Conservation (phyloP, 2,888 invertebrate genomes). For the Archips xylosteana region DNA sequence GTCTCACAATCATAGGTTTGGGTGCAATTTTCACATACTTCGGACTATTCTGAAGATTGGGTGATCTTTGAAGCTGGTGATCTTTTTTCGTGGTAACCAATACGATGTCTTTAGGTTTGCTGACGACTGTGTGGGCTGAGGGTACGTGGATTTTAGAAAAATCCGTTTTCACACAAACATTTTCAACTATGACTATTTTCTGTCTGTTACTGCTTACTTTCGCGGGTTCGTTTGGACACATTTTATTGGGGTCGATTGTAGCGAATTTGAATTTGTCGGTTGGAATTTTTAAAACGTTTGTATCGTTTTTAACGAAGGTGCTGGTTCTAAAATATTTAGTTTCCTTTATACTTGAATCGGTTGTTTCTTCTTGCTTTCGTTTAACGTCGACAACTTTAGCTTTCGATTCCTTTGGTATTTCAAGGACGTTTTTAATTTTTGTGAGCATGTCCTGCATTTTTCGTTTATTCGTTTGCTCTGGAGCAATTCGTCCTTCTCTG, state of each 20-base stretch:
- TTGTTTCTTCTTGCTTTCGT: no score
- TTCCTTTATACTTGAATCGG: no score
- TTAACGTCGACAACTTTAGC: no score
- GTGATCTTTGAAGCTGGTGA: no score
- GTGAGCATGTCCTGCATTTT: neutral
- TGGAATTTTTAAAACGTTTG: no score
- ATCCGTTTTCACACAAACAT: constrained; percentile 5
- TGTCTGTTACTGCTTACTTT: neutral
- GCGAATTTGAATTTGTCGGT: no score
- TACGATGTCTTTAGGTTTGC: constrained; percentile 10
- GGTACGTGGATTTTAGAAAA: neutral
- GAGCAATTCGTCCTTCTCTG: constrained; percentile 43
- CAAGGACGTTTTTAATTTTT: no score
- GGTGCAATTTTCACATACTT: neutral
- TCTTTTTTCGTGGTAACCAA: neutral
- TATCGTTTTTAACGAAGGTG: no score
- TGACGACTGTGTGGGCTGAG: neutral
- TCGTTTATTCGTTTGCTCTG: neutral
- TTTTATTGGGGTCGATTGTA: neutral
- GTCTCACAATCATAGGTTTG: neutral
- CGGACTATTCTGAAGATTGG: no score
- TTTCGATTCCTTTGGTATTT: no score
- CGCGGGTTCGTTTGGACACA: neutral
- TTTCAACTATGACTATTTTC: constrained; percentile 22
- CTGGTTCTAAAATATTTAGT: no score